phyloP scores from a whole-genome alignment of 2,888 invertebrate genomes.

The Holacanthella duospinosa region DNA sequence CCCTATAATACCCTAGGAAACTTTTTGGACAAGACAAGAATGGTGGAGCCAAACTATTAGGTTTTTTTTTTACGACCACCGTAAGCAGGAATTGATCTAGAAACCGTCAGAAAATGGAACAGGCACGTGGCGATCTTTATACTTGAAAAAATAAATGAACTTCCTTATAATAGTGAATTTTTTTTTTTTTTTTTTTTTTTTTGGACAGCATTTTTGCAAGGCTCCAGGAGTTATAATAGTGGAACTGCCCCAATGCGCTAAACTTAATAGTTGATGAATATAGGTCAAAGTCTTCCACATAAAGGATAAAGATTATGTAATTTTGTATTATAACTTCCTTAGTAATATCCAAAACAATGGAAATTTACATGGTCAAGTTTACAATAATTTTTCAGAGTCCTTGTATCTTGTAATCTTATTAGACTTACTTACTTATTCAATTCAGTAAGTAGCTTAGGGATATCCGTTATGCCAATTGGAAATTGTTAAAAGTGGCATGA shows the following conservation, averaged over 20 bases:
- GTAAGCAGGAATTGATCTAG: slow-evolving; percentile 1
- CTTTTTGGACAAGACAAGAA: not conserved
- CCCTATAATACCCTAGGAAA: not conserved
- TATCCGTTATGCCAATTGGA: no score
- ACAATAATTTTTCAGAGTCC: no score
- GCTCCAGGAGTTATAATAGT: not conserved
- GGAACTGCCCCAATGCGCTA: not conserved
- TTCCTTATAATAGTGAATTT: no score
- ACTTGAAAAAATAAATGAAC: not conserved
- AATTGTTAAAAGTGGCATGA: no score
- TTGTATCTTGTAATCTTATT: no score
- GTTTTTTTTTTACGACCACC: not conserved
- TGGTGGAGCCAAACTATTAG: no score
- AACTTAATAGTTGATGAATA: no score
- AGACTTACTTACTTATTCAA: no score
- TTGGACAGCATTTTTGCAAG: not conserved
- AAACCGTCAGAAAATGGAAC: slow-evolving; percentile 22
- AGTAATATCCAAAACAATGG: no score
- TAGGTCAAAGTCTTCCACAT: not conserved
- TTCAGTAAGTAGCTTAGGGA: no score
- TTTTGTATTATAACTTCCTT: not conserved
- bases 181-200: not conserved
- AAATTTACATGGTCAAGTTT: no score
- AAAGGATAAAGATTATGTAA: no score
- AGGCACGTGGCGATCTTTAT: slow-evolving; percentile 33